phyloP scores from a whole-genome alignment of 2,888 invertebrate genomes.

The Apamea sordens region DNA sequence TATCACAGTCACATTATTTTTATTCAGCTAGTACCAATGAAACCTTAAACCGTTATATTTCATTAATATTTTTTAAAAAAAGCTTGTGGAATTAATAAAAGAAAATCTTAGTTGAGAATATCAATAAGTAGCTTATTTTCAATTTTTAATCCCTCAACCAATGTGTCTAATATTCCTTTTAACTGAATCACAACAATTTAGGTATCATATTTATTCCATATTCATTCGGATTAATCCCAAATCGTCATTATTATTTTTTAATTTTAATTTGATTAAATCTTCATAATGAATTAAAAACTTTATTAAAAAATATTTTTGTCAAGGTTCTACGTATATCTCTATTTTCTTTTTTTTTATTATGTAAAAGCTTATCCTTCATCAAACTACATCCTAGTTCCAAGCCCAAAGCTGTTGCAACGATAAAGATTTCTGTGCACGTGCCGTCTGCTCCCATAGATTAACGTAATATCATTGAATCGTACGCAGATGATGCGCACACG shows the following conservation, averaged over 20 bases:
- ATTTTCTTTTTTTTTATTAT: neutral
- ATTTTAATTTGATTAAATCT: neutral
- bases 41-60: neutral
- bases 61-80: neutral
- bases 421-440: constrained; percentile 59
- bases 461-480: constrained; percentile 47
- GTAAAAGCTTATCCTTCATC: neutral
- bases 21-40: neutral
- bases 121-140: no score
- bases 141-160: no score
- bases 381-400: constrained; percentile 20
- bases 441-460: constrained; percentile 55
- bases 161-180: neutral
- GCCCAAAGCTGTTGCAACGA: constrained; percentile 39
- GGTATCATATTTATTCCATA: neutral
- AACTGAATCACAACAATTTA: neutral
- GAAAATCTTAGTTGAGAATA: no score
- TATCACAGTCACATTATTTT: neutral
- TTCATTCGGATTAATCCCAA: neutral
- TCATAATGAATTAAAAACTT: neutral
- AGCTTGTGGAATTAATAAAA: no score
- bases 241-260: neutral
- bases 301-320: no score
- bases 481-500: constrained; percentile 49
- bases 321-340: no score